phyloP scores from a whole-genome alignment of 2,888 invertebrate genomes.

The Drosophila mettleri region DNA sequence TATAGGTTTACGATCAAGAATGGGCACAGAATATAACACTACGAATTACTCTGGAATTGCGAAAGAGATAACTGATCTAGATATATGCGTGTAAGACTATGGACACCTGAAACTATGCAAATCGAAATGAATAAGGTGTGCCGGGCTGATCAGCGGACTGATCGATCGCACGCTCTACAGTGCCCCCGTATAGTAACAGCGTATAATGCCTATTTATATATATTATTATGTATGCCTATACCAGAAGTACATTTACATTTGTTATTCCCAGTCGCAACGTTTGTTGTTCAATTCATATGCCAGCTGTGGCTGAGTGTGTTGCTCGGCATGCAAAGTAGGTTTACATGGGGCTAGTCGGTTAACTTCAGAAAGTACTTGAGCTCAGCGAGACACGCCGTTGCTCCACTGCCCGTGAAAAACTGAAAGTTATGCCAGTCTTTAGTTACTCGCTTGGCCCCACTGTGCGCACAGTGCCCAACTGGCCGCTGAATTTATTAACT shows the following conservation, averaged over 20 bases:
- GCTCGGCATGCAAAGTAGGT: slow-evolving; percentile 66
- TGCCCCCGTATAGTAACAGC: slow-evolving; percentile 15
- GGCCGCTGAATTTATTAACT: slow-evolving; percentile 69
- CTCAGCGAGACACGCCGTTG: slow-evolving; percentile 39
- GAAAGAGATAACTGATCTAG: background rate
- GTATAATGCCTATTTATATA: background rate
- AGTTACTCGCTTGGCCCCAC: slow-evolving; percentile 51
- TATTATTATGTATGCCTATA: slow-evolving; percentile 19
- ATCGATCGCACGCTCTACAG: slow-evolving; percentile 23
- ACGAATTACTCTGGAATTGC: too few species aligned
- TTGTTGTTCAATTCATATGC: slow-evolving; percentile 61
- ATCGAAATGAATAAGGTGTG: background rate
- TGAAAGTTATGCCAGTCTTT: slow-evolving; percentile 70
- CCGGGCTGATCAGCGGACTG: slow-evolving; percentile 15
- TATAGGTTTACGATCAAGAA: background rate
- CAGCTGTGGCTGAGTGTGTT: slow-evolving; percentile 16
- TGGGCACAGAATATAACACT: background rate
- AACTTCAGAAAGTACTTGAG: slow-evolving; percentile 47
- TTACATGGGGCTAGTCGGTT: slow-evolving; percentile 39
- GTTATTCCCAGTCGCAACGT: slow-evolving; percentile 50
- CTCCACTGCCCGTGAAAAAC: slow-evolving; percentile 69
- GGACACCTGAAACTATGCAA: slow-evolving; percentile 4
- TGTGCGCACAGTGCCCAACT: slow-evolving; percentile 39
- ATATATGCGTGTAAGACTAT: slow-evolving; percentile 4
- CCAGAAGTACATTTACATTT: slow-evolving; percentile 49